A percentile compares a stretch with the other conserved stretches of the same genome.
These are phyloP conservation scores for Eleutherodactylus coqui DNA, from an alignment of 2,797 vertebrate genomes.

Conservation along the genomic window DNA sequence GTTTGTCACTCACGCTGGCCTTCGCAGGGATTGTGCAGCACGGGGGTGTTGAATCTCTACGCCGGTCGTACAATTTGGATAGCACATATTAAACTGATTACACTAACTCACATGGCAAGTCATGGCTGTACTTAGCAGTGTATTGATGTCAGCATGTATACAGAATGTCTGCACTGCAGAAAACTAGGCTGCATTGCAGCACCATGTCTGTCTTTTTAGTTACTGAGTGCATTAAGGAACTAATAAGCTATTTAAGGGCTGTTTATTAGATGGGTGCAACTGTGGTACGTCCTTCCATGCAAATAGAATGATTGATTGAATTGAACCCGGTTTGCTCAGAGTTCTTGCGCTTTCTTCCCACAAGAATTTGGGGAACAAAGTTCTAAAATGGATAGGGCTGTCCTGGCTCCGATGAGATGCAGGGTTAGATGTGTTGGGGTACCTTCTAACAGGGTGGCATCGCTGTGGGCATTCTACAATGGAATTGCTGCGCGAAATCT, in stretches of 20 bases:
- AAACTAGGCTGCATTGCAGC: conserved; percentile 7
- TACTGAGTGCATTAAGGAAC: background rate
- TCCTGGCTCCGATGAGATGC: too few species aligned
- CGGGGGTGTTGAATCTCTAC: background rate
- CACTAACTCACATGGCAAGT: conserved; percentile 15
- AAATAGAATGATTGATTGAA: background rate
- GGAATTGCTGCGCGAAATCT: too few species aligned
- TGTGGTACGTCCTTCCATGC: background rate
- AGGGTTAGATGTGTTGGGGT: too few species aligned
- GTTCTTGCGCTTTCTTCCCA: background rate
- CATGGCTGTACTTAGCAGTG: conserved; percentile 9
- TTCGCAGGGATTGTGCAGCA: background rate
- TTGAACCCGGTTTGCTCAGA: background rate
- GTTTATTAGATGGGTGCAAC: background rate
- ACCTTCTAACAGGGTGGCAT: too few species aligned
- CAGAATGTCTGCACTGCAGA: conserved; percentile 1
- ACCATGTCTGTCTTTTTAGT: background rate
- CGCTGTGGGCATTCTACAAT: too few species aligned
- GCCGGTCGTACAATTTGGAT: background rate
- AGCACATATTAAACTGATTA: background rate
- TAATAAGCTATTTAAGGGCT: background rate
- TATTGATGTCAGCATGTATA: conserved; percentile 6
- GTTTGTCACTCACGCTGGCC: background rate
- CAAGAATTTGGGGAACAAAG: background rate
- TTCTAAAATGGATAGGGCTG: background rate